Evolutionary conservation across 2,888 invertebrate genomes (phyloP).

Genomic region (Eudasyphora cyanicolor): DNA sequence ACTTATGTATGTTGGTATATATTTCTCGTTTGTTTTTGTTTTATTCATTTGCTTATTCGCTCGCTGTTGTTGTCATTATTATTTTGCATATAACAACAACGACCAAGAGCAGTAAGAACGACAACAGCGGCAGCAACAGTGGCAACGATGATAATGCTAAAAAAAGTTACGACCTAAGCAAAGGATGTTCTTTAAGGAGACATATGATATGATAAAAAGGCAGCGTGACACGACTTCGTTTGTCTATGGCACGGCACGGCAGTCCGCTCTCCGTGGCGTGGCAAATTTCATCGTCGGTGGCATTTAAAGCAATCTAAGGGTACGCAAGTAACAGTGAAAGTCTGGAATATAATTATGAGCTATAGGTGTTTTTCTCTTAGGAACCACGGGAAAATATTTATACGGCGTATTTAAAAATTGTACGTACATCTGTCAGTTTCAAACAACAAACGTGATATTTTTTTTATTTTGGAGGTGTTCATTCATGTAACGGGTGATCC

Average conservation of each 20-base stretch:
- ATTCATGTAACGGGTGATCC: too few relatives aligned
- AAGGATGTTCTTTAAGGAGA: conserved; percentile 29
- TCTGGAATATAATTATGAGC: conserved; percentile 10
- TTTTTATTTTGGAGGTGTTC: too few relatives aligned
- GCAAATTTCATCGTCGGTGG: conserved; percentile 29
- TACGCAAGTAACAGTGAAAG: too few relatives aligned
- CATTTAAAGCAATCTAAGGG: conserved; percentile 40
- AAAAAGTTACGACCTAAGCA: neutral
- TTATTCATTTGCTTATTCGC: neutral
- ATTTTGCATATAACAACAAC: neutral
- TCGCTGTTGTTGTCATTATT: neutral
- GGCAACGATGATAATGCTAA: conserved; percentile 16
- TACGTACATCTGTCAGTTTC: too few relatives aligned
- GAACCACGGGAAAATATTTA: too few relatives aligned
- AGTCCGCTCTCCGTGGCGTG: too few relatives aligned
- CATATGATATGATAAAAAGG: conserved; percentile 32
- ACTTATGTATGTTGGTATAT: conserved; percentile 39
- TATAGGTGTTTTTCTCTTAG: too few relatives aligned
- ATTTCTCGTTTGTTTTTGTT: neutral
- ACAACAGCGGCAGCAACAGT: neutral
- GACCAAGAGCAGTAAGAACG: neutral
- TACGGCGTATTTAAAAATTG: too few relatives aligned
- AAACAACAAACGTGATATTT: too few relatives aligned
- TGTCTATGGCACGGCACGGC: neutral
- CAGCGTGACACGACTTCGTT: neutral